Evolutionary conservation across 2,797 vertebrate species (phyloP).

Genomic region (Toxotes lorentzi): DNA sequence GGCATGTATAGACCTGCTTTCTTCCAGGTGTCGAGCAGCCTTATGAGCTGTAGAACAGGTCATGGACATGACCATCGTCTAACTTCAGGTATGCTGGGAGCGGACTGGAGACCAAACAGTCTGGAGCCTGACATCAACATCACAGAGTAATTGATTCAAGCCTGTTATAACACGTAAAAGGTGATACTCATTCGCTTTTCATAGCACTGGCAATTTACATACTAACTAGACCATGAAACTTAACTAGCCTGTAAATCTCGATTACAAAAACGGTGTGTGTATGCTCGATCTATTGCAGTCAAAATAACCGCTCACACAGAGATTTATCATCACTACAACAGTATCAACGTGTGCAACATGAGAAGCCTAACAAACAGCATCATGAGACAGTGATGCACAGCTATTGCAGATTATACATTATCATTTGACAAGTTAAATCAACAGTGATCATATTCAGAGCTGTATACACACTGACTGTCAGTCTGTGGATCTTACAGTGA

Average conservation of each 20-base stretch:
- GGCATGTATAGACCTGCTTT: conserved; percentile 21
- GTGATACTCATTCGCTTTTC: neutral
- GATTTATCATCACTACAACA: neutral
- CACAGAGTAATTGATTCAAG: neutral
- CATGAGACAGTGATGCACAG: conserved; percentile 5
- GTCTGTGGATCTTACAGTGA: conserved; percentile 33
- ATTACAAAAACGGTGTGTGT: neutral
- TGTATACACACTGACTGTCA: conserved; percentile 38
- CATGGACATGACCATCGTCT: conserved; percentile 17
- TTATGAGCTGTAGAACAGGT: conserved; percentile 21
- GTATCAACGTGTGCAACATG: neutral
- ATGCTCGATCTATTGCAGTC: neutral
- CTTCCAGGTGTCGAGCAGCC: conserved; percentile 16
- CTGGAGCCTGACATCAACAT: conserved; percentile 8
- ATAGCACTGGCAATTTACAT: conserved; percentile 2
- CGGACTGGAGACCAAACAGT: conserved; percentile 6
- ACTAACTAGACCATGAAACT: neutral
- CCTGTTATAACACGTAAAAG: neutral
- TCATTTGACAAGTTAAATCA: conserved; percentile 39
- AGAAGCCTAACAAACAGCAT: conserved; percentile 19
- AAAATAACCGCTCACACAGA: neutral
- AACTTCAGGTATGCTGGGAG: conserved; percentile 30
- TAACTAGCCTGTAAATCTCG: conserved; percentile 10
- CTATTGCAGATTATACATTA: neutral
- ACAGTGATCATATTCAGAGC: conserved; percentile 45